Evolutionary conservation across 2,113 vertebrate genomes (phyloP).

Genomic region (Phaethornis superciliosus): DNA sequence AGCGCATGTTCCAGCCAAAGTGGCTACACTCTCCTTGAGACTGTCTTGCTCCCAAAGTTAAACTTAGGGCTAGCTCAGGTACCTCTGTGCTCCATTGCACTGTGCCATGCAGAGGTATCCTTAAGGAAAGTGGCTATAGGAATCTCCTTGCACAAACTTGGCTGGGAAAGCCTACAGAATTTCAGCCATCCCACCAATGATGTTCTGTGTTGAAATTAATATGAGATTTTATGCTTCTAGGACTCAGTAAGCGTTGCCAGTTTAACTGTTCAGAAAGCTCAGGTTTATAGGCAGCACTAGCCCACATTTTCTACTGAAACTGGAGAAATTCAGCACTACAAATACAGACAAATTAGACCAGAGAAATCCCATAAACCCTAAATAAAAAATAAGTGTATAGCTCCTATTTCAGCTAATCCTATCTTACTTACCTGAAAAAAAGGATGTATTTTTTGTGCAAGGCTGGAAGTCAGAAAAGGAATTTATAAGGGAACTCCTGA

Average conservation of each 20-base stretch:
- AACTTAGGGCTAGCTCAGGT: background rate
- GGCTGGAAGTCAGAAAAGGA: background rate
- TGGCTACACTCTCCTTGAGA: background rate
- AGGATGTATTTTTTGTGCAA: background rate
- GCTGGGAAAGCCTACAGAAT: background rate
- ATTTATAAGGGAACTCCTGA: background rate
- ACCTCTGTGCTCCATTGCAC: fast-evolving
- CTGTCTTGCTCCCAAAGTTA: background rate
- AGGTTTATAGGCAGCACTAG: background rate
- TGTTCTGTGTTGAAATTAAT: background rate
- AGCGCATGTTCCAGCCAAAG: background rate
- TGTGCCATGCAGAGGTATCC: background rate
- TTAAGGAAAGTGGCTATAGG: background rate
- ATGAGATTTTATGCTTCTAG: background rate
- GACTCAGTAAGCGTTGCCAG: background rate
- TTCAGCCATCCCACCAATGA: background rate
- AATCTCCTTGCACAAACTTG: background rate
- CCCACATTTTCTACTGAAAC: background rate
- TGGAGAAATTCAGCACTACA: background rate
- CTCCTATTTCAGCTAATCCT: background rate
- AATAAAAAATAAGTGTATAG: background rate
- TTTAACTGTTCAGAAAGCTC: background rate
- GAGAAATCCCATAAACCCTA: background rate
- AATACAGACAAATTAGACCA: background rate
- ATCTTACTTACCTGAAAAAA: background rate